Percentiles rank a stretch among this genome's conserved stretches.
Conservation (phyloP, 1,140 invertebrate species). For the Thaumatotibia leucotreta region DNA sequence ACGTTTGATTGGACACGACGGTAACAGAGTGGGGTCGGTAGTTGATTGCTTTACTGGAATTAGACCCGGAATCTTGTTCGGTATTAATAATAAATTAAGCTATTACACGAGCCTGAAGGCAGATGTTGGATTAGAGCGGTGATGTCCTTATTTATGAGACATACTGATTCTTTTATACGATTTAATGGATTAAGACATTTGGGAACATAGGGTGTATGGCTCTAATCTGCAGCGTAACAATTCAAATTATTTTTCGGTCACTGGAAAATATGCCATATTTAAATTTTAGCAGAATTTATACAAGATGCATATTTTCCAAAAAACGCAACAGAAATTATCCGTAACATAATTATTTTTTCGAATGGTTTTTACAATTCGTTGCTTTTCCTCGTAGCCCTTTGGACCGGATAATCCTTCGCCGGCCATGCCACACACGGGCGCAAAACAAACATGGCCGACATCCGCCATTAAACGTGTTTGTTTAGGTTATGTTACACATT, state of each 20-base stretch:
- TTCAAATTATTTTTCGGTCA: no score
- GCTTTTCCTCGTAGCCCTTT: constrained; percentile 14
- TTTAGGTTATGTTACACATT: constrained; percentile 50
- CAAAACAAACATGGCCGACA: constrained; percentile 37
- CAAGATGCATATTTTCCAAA: no score
- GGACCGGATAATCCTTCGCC: constrained; percentile 36
- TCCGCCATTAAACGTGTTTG: constrained; percentile 45
- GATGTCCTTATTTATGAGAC: neutral
- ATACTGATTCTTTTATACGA: neutral
- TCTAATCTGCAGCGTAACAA: no score
- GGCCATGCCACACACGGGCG: constrained; percentile 44
- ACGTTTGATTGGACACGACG: constrained; percentile 26
- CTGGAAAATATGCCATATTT: no score
- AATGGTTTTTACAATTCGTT: neutral
- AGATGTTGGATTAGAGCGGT: neutral
- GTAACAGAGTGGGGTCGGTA: constrained; percentile 16
- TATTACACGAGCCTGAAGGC: neutral
- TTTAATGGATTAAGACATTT: neutral
- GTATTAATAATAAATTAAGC: constrained; percentile 12
- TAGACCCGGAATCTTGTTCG: constrained; percentile 10
- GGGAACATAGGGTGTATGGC: neutral
- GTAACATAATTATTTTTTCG: no score
- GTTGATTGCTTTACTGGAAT: constrained; percentile 12
- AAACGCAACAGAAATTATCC: no score
- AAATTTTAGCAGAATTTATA: no score